Conservation (phyloP, 2,888 invertebrate species). For the Danaus chrysippus region DNA sequence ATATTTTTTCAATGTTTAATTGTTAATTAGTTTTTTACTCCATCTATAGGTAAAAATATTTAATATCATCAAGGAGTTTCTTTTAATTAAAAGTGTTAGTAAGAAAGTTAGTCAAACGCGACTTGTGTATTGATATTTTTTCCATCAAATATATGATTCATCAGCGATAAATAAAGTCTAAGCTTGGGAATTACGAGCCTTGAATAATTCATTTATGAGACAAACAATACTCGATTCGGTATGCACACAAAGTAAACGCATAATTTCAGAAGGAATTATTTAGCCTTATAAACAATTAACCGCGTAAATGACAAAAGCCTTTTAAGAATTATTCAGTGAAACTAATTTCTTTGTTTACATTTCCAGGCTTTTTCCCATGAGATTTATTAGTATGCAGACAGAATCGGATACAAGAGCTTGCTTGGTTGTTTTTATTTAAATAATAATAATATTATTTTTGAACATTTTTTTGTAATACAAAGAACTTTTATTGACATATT, state of each 20-base stretch:
- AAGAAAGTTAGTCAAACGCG: conserved; percentile 20
- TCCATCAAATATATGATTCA: conserved; percentile 40
- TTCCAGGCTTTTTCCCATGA: background rate
- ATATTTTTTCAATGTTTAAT: no score
- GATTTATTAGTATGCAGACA: background rate
- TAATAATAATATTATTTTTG: background rate
- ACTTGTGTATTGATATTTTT: conserved; percentile 21
- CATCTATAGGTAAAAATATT: no score
- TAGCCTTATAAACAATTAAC: conserved; percentile 30
- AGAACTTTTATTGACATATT: conserved; percentile 1
- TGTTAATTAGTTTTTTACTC: no score
- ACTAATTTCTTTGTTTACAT: conserved; percentile 13
- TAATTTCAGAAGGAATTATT: conserved; percentile 41
- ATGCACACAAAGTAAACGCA: conserved; percentile 44
- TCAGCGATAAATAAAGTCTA: conserved; percentile 45
- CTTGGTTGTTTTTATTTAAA: background rate
- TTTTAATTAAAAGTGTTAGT: background rate
- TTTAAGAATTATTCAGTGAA: conserved; percentile 17
- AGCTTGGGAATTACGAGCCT: conserved; percentile 49
- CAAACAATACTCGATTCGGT: conserved; percentile 49
- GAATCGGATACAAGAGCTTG: background rate
- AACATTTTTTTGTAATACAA: background rate
- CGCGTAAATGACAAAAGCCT: conserved; percentile 12
- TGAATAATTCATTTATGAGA: conserved; percentile 56
- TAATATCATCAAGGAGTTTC: background rate